Base-by-base conservation (phyloP, 2,888 invertebrate genomes). In the Tanytarsus gracilentus region DNA sequence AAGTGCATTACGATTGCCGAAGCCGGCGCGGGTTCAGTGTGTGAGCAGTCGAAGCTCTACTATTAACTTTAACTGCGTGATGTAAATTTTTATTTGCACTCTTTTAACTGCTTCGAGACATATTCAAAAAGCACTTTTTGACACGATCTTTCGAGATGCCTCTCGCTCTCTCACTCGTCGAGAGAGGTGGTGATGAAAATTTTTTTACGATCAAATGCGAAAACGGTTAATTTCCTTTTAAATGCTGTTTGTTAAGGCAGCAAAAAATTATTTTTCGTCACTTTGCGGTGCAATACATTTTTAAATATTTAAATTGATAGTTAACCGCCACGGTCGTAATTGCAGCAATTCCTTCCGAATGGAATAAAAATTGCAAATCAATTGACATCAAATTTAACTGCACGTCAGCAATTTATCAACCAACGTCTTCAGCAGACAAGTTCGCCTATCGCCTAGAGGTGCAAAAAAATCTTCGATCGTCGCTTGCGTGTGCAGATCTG, bases 1-100 rank as follows among this genome's bases (percentile, higher is more conserved):
- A 58, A 58, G 29, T 21, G 30, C 58, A 58, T 58, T 58, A 58
- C 58, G 30, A 58, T 58, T 58, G 58, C 48, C 58, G 48, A 30
- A 58, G 29, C 30, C 11, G 18, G 44, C 16, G 21, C 44, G 21
- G 16, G 21, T 40, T 40, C 40, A 21, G 11, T 11, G 11, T 3
- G 23, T 44, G 44, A 44, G 18, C 16, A 14, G 6, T 23, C 44
- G 9, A 18, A 18, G 9, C 11, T 18, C 16, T 44, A 18, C 44
- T 44, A 44, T 44, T 44, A 44, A 23, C 44, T 16, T 44, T 18
- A 18, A 44, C 16, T n/a, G 44, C 44, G 44, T 44, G 44, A 44
- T 44, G 44, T 44, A 23, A 44, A 44, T 44, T 44, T 44, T 44
- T 23, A 23, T 44, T 44, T 18, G 18, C 44, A 40, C 16, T 40